Conservation (phyloP, 2,113 vertebrate genomes). For the Cryptomyrus ogoouensis region DNA sequence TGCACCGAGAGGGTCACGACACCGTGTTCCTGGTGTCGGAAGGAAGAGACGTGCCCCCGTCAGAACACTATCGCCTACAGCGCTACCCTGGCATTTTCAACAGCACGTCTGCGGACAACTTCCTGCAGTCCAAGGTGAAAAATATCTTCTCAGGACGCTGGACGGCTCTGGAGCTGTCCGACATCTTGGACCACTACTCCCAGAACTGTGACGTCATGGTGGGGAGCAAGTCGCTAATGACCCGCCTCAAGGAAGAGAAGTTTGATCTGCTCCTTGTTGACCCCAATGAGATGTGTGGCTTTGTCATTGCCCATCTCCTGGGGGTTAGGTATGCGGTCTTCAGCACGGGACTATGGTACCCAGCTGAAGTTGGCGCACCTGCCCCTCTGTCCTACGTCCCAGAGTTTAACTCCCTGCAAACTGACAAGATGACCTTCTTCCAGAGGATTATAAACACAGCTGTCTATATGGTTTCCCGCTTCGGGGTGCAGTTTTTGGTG, state of each 20-base stretch:
- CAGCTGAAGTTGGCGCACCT: slow-evolving; percentile 90
- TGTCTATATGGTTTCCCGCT: slow-evolving; percentile 83
- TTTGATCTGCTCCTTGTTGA: slow-evolving; percentile 95
- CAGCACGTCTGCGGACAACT: slow-evolving; percentile 84
- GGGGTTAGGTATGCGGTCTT: slow-evolving; percentile 91
- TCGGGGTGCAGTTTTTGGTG: slow-evolving; percentile 86
- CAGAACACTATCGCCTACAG: slow-evolving; percentile 79
- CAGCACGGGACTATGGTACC: slow-evolving; percentile 97
- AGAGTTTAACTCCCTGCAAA: slow-evolving; percentile 95
- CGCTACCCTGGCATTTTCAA: slow-evolving; percentile 96
- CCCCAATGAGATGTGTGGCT: slow-evolving; percentile 98
- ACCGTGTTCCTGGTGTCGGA: slow-evolving; percentile 89
- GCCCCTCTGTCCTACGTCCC: slow-evolving; percentile 91
- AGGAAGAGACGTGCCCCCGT: slow-evolving; percentile 80
- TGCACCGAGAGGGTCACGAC: slow-evolving; percentile 83
- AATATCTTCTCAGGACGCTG: slow-evolving; percentile 94
- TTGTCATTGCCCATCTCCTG: slow-evolving; percentile 89
- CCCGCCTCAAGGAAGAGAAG: slow-evolving; percentile 70
- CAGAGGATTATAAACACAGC: slow-evolving; percentile 84
- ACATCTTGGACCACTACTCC: slow-evolving; percentile 93
- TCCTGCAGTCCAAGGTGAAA: slow-evolving; percentile 91
- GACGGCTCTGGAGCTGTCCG: slow-evolving; percentile 87
- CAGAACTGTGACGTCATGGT: slow-evolving; percentile 93
- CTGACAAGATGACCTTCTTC: slow-evolving; percentile 83
- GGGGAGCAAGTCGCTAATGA: slow-evolving; percentile 75